phyloP scores from a whole-genome alignment of 2,888 invertebrate genomes.

The Habrosyne pyritoides region DNA sequence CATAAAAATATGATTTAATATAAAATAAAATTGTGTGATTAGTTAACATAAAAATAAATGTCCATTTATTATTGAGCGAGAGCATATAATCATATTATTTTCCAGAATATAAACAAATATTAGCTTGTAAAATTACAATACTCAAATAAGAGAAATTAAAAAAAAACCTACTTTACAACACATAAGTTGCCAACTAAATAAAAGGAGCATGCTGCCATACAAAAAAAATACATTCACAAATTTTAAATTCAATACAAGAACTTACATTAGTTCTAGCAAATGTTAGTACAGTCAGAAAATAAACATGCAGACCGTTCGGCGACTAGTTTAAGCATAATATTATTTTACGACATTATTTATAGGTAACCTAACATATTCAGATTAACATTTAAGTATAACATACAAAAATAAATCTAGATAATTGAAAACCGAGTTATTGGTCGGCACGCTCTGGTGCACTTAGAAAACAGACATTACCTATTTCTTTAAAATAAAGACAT shows the following conservation, averaged over 20 bases:
- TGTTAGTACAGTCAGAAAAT: too few relatives aligned
- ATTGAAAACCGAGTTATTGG: too few relatives aligned
- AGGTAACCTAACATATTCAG: not conserved
- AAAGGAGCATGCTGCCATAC: not conserved
- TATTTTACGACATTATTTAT: not conserved
- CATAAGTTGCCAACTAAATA: not conserved
- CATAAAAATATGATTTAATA: constrained; percentile 16
- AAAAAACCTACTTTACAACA: not conserved
- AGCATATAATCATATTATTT: not conserved
- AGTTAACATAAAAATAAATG: not conserved
- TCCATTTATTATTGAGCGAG: not conserved
- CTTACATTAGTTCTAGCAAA: too few relatives aligned
- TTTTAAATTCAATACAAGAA: too few relatives aligned
- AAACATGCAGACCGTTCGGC: not conserved
- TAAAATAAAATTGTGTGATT: not conserved
- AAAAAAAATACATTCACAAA: too few relatives aligned
- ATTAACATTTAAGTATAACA: not conserved
- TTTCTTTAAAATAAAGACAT: too few relatives aligned
- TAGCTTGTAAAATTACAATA: not conserved
- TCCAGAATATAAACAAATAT: too few relatives aligned
- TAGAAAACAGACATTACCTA: too few relatives aligned
- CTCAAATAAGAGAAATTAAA: not conserved
- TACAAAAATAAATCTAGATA: too few relatives aligned
- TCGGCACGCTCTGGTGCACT: too few relatives aligned
- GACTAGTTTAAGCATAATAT: not conserved